phyloP scores from a whole-genome alignment of 2,888 invertebrate genomes.

The Drosophila niveifrons region DNA sequence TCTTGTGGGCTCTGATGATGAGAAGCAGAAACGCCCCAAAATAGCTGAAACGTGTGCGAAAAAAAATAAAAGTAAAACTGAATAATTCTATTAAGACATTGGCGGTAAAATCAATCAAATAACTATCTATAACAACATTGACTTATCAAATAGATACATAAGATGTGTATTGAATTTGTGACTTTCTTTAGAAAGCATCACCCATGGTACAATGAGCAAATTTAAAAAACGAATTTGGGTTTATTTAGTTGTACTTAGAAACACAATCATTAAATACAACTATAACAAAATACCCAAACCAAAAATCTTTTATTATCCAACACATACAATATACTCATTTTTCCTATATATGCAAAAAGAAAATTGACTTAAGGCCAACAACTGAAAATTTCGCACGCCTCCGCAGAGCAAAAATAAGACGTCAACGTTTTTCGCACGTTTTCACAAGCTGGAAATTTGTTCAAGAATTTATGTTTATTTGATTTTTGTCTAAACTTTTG shows the following conservation, averaged over 20 bases:
- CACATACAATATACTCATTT: not conserved
- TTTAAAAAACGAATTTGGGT: constrained; percentile 33
- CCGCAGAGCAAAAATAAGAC: constrained; percentile 13
- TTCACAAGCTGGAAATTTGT: constrained; percentile 27
- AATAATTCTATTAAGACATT: constrained; percentile 30
- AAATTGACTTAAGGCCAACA: not conserved
- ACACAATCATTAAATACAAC: constrained; percentile 7
- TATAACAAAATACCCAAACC: constrained; percentile 9
- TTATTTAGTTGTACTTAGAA: not conserved
- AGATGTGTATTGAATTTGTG: not conserved
- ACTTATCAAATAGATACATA: not conserved
- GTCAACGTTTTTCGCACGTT: constrained; percentile 26
- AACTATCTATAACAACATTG: not conserved
- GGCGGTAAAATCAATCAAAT: not conserved
- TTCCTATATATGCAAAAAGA: constrained; percentile 1
- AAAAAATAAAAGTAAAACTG: constrained; percentile 34
- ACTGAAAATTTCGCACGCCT: constrained; percentile 35
- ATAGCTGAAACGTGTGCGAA: constrained; percentile 28
- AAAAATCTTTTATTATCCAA: not conserved
- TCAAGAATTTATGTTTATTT: constrained; percentile 35
- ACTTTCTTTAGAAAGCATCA: not conserved
- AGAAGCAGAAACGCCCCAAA: constrained; percentile 41
- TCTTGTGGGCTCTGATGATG: constrained; percentile 3
- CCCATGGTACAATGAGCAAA: constrained; percentile 12
- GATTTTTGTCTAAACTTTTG: constrained; percentile 17